Percentiles rank a stretch among this genome's conserved stretches.
Conservation (phyloP, 2,888 invertebrate species). For the Priocnemis perturbator region DNA sequence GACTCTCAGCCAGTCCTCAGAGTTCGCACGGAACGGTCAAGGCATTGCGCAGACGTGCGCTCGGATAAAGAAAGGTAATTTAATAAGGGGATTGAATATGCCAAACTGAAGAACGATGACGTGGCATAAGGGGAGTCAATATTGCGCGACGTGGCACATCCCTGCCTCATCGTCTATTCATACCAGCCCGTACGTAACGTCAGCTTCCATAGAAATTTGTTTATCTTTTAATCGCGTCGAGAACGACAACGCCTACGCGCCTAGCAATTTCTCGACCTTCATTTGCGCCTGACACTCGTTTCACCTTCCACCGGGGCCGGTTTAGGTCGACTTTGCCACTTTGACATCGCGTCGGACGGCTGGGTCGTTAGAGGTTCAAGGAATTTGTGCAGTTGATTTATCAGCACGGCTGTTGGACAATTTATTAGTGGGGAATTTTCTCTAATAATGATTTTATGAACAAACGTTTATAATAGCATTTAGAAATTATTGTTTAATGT, state of each 20-base stretch:
- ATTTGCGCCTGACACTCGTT: conserved; percentile 14
- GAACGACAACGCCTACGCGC: conserved; percentile 26
- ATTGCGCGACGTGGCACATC: conserved; percentile 28
- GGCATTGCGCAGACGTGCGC: conserved; percentile 8
- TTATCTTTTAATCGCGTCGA: conserved; percentile 26
- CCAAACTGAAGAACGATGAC: conserved; percentile 51
- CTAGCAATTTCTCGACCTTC: conserved; percentile 13
- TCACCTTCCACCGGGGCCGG: not conserved
- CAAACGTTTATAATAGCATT: no score
- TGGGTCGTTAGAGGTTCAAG: not conserved
- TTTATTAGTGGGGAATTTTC: no score
- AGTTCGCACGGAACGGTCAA: conserved; percentile 7
- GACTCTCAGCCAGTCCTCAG: not conserved
- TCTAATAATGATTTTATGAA: no score
- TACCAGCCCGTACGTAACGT: conserved; percentile 17
- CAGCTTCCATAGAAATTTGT: conserved; percentile 29
- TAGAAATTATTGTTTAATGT: no score
- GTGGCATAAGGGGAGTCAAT: conserved; percentile 31
- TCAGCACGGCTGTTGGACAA: no score
- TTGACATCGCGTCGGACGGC: not conserved
- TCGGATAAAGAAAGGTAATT: conserved; percentile 47
- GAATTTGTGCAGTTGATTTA: no score
- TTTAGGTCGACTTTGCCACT: not conserved
- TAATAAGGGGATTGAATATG: conserved; percentile 49
- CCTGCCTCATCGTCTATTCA: conserved; percentile 45